Evolutionary conservation across 2,888 invertebrate species (phyloP), one percentile per base, ranked within the genome.

Genomic region (Xestia rhomboidea): DNA sequence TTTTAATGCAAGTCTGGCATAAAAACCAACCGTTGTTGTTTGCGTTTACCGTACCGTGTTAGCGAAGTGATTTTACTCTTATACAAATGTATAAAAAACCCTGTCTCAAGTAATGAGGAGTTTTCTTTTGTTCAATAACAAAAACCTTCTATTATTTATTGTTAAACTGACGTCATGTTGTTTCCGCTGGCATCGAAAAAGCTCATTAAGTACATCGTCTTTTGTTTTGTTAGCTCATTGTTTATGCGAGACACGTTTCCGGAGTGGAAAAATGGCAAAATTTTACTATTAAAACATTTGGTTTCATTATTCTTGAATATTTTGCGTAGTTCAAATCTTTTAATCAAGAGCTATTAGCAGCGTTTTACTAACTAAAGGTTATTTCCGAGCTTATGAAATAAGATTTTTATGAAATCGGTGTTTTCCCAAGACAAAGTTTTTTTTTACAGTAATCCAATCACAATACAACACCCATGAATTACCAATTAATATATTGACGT

Each of bases 91-190:
- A 41, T 15, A 68, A 83, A 79, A 78, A 82, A 79, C 75, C 79
- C 81, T 88, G 86, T 89, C 89, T 60, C 85, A 85, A 87, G 86
- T 91, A 90, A 91, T 89, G 89, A 90, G 75, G 77, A 77, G 0
- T 81, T 80, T 89, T 88, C 86, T 87, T 87, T 90, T 90, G 89
- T 90, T 88, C 51, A 41, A 76, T 68, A 73, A 67, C 51, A 73
- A 82, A 72, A 81, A 73, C 34, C 41, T 11, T 62, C 27, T 51
- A 54, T 81, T 75, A 72, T 84, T 84, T 85, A 83, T 86, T 82
- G 75, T 83, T 69, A 76, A 81, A 74, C 72, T 68, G 83, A 77
- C 69, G 44, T 72, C 75, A 81, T 85, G 76, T 87, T 85, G 76
- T 87, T 88, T 82, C 77, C 63, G 64, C 41, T 15, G 64, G 41